Evolutionary conservation across 2,113 vertebrate species (phyloP), one percentile per base, ranked within the genome.

Genomic region (Nannobrachium achirus): DNA sequence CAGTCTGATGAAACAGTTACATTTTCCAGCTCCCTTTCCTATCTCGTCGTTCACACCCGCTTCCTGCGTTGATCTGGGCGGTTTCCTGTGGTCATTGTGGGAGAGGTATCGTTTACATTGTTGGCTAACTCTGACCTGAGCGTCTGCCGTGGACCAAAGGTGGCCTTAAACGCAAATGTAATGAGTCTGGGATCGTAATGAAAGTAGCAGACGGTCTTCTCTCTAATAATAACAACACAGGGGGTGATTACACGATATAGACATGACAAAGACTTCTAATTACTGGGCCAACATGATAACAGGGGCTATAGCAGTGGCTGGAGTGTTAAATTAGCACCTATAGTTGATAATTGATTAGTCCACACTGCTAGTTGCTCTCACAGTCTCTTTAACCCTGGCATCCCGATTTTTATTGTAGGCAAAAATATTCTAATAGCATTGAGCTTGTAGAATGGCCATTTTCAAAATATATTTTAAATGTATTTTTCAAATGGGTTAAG

Each of bases 41-140:
- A 48, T 66, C 56, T 57, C 33, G 25, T 44, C 20, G 39, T 55
- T 56, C 13, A 74, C 73, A 57, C 68, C 73, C 73, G 63, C 60
- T 85, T 84, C 80, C 81, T 88, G 75, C 56, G 19, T 65, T 84
- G 57, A 72, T 63, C 61, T 57, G 66, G 80, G 66, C n/a, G 77
- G 18, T 65, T 38, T 25, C 51, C 33, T 52, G 0, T 13, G 19
- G 55, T 72, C 52, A 74, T 69, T 81, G 75, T 80, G 64, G 51
- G 71, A 73, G 69, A 72, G 63, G 75, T 86, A 66, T 70, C 68
- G 64, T 40, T 77, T 51, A 6, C 18, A 51, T 19, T 45, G 45
- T 70, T 5, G 25, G 25, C 6, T 33, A 71, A 59, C 38, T 6
- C 70, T 55, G 62, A 53, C 58, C 25, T 56, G 57, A 52, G 52